Evolutionary conservation across 2,113 vertebrate genomes (phyloP).

Genomic region (Micronycteris hirsuta): DNA sequence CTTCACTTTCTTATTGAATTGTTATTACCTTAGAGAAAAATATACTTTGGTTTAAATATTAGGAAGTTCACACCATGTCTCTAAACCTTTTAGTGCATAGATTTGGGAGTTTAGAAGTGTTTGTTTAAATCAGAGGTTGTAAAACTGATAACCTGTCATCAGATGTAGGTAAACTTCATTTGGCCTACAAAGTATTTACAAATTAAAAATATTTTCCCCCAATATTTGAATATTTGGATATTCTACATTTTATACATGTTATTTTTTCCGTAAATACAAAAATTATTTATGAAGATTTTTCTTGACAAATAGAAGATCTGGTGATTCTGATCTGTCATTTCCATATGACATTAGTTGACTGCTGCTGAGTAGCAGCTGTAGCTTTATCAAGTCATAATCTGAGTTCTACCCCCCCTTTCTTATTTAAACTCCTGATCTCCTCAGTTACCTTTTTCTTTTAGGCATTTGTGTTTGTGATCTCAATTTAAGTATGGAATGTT

Average conservation of each 20-base stretch:
- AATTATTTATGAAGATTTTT: neutral
- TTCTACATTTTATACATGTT: neutral
- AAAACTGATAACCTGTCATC: neutral
- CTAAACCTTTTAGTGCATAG: neutral
- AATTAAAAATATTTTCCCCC: neutral
- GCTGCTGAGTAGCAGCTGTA: neutral
- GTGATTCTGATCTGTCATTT: neutral
- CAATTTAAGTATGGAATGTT: neutral
- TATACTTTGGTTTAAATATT: neutral
- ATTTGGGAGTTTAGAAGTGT: neutral
- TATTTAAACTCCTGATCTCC: neutral
- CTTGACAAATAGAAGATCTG: neutral
- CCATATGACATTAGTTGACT: neutral
- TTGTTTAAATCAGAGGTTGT: neutral
- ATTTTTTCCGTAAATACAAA: neutral
- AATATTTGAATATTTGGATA: neutral
- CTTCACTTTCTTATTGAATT: constrained; percentile 5
- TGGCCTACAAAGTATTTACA: neutral
- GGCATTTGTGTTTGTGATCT: constrained; percentile 32
- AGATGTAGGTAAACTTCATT: constrained; percentile 1
- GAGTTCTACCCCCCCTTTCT: neutral
- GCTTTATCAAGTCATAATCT: neutral
- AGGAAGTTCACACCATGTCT: neutral
- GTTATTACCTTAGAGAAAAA: neutral
- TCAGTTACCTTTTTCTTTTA: neutral